phyloP scores from a whole-genome alignment of 2,888 invertebrate species.

The Zaprionus bogoriensis region DNA sequence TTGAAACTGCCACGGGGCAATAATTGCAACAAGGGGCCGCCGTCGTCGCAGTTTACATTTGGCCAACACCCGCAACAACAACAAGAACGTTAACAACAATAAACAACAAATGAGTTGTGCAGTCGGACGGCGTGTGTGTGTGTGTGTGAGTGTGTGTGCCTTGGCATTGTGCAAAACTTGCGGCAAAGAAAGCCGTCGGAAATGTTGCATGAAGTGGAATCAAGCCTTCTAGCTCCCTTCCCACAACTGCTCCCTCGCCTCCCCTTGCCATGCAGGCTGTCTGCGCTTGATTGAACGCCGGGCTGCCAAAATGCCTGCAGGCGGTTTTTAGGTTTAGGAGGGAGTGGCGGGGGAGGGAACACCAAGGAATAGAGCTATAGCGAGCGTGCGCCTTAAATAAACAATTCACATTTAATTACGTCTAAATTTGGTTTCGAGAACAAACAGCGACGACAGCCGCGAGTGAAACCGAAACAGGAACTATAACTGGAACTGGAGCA shows the following conservation, averaged over 20 bases:
- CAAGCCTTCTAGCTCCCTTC: not conserved
- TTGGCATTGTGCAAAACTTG: constrained; percentile 52
- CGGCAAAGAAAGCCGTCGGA: constrained; percentile 50
- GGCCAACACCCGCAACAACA: constrained; percentile 58
- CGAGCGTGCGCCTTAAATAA: constrained; percentile 80
- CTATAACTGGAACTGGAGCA: not conserved
- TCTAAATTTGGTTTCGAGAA: constrained; percentile 81
- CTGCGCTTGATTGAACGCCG: constrained; percentile 60
- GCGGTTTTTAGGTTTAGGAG: constrained; percentile 20
- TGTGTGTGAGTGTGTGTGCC: constrained; percentile 10
- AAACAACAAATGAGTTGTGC: constrained; percentile 46
- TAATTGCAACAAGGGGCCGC: constrained; percentile 64
- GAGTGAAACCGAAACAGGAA: constrained; percentile 26
- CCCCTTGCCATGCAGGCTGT: constrained; percentile 1
- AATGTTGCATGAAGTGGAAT: constrained; percentile 36
- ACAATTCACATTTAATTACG: constrained; percentile 82
- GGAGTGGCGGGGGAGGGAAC: not conserved
- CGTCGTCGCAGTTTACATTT: constrained; percentile 45
- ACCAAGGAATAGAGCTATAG: not conserved
- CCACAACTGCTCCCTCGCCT: not conserved
- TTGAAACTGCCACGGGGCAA: constrained; percentile 68
- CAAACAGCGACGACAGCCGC: constrained; percentile 76
- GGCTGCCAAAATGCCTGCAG: constrained; percentile 52
- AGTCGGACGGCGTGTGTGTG: constrained; percentile 11
- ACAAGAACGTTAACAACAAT: constrained; percentile 33